Conservation (phyloP, 2,797 vertebrate species). For the Gorsachius magnificus region DNA sequence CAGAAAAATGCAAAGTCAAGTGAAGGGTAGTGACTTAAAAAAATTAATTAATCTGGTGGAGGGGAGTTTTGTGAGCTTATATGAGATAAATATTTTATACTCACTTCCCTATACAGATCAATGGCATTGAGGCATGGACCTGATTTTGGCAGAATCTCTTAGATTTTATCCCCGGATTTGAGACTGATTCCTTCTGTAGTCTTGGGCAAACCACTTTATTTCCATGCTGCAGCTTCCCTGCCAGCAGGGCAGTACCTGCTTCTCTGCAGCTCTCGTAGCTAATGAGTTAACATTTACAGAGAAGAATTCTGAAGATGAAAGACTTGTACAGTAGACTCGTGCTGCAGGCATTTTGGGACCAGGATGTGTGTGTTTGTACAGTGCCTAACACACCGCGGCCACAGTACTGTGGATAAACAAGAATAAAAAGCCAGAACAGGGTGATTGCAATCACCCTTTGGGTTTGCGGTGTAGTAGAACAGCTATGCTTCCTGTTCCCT, state of each 20-base stretch:
- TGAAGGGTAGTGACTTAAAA: neutral
- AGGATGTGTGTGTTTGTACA: slow-evolving; percentile 36
- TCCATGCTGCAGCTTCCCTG: neutral
- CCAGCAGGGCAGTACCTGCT: neutral
- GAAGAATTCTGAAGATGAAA: neutral
- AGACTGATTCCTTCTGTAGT: neutral
- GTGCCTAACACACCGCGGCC: neutral
- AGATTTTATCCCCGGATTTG: neutral
- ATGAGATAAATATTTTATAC: neutral
- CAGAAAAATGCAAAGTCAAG: neutral
- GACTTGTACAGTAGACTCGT: neutral
- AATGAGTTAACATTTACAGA: neutral
- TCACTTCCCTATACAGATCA: neutral
- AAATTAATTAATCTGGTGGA: neutral
- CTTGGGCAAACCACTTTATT: neutral
- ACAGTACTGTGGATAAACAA: neutral
- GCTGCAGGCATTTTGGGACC: neutral
- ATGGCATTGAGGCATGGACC: neutral
- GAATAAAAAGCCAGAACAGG: neutral
- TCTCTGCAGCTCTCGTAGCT: neutral
- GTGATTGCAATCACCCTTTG: neutral
- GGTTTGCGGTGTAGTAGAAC: neutral
- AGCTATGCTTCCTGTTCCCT: neutral
- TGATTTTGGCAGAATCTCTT: neutral
- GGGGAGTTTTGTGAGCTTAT: neutral